phyloP scores from a whole-genome alignment of 2,113 vertebrate genomes.

The Rhabdomys dilectus region DNA sequence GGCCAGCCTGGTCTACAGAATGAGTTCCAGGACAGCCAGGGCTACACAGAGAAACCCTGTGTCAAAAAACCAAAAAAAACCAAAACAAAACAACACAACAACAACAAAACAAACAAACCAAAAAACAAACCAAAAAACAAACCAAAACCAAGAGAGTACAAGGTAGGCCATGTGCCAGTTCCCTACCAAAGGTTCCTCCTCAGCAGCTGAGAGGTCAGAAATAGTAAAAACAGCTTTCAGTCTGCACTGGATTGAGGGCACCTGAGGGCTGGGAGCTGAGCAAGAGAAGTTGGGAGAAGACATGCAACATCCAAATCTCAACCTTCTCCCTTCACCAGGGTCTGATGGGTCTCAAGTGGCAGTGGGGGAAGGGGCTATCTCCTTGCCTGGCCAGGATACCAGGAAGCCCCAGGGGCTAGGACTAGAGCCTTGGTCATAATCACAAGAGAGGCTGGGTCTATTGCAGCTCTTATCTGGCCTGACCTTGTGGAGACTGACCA shows the following conservation, averaged over 20 bases:
- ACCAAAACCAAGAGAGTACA: background rate
- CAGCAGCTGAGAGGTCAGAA: no score
- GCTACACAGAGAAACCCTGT: no score
- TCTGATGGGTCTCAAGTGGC: background rate
- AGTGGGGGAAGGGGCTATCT: background rate
- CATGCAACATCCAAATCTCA: background rate
- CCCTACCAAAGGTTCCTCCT: background rate
- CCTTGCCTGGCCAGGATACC: background rate
- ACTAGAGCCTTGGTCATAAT: slow-evolving; percentile 57
- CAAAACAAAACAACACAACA: no score
- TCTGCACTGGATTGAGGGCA: background rate
- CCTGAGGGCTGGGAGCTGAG: background rate
- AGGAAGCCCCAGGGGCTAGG: slow-evolving; percentile 66
- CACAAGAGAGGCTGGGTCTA: slow-evolving; percentile 62
- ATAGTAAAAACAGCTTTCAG: background rate
- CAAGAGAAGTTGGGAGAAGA: background rate
- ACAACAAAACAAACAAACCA: no score
- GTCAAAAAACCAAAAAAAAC: no score
- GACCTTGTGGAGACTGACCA: slow-evolving; percentile 78
- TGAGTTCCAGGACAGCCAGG: no score
- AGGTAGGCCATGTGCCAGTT: background rate
- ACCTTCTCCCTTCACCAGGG: background rate
- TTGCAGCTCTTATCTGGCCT: slow-evolving; percentile 72
- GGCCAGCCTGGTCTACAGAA: no score
- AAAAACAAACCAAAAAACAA: no score